Base-by-base conservation (phyloP, 2,113 vertebrate species). In the Lagopus leucura region DNA sequence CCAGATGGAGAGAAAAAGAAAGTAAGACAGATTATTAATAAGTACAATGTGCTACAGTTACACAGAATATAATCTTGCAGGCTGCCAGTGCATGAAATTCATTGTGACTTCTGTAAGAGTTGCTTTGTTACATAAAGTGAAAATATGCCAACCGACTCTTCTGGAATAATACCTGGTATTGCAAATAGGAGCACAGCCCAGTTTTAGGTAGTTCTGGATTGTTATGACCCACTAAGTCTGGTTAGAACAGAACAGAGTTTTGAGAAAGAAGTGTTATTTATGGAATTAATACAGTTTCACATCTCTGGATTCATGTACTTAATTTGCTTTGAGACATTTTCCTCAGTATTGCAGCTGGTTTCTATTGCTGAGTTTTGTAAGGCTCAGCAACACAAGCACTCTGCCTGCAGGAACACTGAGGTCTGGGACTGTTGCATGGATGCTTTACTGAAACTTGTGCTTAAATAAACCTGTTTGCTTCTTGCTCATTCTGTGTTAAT, bases 1-100 rank as follows among this genome's bases (percentile, higher is more conserved):
- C 55, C 93, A 97, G 87, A 97, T 93, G 85, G 93, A 91, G 89
- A 88, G 91, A 95, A 77, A 92, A 66, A 92, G 94, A 96, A 94
- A 87, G 50, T 66, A 60, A 80, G 89, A 84, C 13, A 7, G 82
- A 57, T 91, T 86, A 86, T 92, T 96, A 89, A 42, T 77, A 82
- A 69, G 42, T 64, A 57, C 91, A 57, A 40, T 71, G 72, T 6
- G 16, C 73, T 91, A 8, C 55, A 55, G 34, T 43, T 64, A 3
- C 34, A 38, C 63, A 60, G 69, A 77, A 18, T 1, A 64, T 16
- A 70, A 75, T 72, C 47, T 36, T 81, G 11, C 18, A 58, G 86
- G 30, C 52, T 92, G 69, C 32, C 40, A 14, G 58, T 15, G 30
- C 21, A 13, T 36, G 16, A 70, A 71, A 80, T 30, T 40, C 38